Conservation (phyloP, 2,888 invertebrate genomes). For the Leptothorax acervorum region DNA sequence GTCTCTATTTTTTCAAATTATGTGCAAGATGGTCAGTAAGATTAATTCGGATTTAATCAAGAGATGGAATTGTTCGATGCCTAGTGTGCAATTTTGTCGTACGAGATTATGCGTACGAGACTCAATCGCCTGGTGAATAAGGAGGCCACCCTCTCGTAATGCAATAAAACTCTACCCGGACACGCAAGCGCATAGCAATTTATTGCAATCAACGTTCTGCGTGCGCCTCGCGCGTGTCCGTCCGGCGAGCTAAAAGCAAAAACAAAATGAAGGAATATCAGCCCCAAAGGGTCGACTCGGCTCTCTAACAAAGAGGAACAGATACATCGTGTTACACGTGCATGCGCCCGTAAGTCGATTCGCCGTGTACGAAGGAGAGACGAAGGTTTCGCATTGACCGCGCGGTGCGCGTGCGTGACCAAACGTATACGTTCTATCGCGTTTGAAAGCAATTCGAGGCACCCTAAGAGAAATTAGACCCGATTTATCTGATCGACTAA, state of each 20-base stretch:
- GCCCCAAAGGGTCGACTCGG: conserved; percentile 47
- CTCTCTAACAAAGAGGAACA: conserved; percentile 51
- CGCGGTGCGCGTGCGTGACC: conserved; percentile 57
- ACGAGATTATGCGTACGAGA: conserved; percentile 51
- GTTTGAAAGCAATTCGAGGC: conserved; percentile 48
- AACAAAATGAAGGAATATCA: conserved; percentile 62
- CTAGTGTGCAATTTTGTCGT: conserved; percentile 49
- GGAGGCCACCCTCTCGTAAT: conserved; percentile 36
- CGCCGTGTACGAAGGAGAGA: conserved; percentile 53
- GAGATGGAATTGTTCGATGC: conserved; percentile 33
- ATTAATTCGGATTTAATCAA: conserved; percentile 44
- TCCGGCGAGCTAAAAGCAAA: conserved; percentile 42
- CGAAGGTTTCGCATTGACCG: conserved; percentile 42
- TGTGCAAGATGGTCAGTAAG: background rate
- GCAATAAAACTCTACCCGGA: conserved; percentile 61
- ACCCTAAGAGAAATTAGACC: conserved; percentile 66
- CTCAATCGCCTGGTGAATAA: conserved; percentile 37
- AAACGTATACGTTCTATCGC: conserved; percentile 51
- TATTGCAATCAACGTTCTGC: conserved; percentile 81
- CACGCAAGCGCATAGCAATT: conserved; percentile 79
- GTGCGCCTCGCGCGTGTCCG: conserved; percentile 66
- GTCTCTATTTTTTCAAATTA: background rate
- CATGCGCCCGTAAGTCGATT: conserved; percentile 47
- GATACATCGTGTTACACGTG: conserved; percentile 50
- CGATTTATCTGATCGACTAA: conserved; percentile 59